These are phyloP conservation scores for Stylophora pistillata DNA, from an alignment of 64 coral and sea anemone genomes.

Conservation along the genomic window DNA sequence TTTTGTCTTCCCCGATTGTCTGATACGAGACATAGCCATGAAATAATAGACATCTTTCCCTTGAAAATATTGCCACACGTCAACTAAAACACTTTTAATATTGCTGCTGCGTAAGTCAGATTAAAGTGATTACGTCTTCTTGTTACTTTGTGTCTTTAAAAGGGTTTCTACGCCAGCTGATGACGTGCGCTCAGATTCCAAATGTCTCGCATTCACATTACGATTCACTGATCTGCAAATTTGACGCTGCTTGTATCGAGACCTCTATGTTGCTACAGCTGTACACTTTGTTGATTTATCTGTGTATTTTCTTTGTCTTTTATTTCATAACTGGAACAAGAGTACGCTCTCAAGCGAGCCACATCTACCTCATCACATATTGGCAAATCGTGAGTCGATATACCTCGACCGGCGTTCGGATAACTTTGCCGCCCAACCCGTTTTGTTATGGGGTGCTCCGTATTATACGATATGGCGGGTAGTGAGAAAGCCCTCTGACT, in stretches of 20 bases:
- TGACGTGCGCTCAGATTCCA: neutral
- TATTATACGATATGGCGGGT: constrained; percentile 25
- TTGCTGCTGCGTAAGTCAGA: too few relatives aligned
- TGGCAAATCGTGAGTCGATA: neutral
- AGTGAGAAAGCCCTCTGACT: constrained; percentile 60
- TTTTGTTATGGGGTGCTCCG: neutral
- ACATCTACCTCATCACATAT: neutral
- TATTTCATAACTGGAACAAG: constrained; percentile 36
- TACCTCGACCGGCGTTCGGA: neutral
- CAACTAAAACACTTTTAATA: too few relatives aligned
- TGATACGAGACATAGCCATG: too few relatives aligned
- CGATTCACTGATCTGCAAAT: neutral
- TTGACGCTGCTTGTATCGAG: neutral
- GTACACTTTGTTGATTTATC: neutral
- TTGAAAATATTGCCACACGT: too few relatives aligned
- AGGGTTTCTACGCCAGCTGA: too few relatives aligned
- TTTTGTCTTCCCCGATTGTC: too few relatives aligned
- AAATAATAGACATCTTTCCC: too few relatives aligned
- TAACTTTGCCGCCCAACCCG: constrained; percentile 12
- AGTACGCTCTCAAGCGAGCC: constrained; percentile 13
- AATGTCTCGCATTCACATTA: neutral
- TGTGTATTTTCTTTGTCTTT: neutral
- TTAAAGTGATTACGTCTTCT: too few relatives aligned
- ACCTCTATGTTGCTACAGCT: neutral
- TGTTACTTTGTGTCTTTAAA: too few relatives aligned